Conservation (phyloP, 2,888 invertebrate species). For the Aspidiotus rigidus region DNA sequence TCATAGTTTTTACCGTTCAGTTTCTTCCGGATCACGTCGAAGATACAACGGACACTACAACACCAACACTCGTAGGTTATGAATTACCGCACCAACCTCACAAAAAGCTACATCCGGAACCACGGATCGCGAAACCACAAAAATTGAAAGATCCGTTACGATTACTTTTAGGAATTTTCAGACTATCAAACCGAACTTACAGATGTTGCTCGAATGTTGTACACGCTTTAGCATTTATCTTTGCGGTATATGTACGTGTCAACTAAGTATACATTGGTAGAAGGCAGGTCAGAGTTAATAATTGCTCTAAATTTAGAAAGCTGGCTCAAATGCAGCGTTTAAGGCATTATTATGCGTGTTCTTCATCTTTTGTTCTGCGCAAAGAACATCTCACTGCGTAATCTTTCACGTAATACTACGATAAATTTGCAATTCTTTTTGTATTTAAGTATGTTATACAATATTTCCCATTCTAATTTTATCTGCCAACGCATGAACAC, state of each 20-base stretch:
- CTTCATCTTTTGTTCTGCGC: constrained; percentile 12
- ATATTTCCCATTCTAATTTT: too few species aligned
- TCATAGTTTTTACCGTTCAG: too few species aligned
- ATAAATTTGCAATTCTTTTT: constrained; percentile 14
- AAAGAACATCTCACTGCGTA: constrained; percentile 17
- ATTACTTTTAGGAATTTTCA: too few species aligned
- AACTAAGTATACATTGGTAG: constrained; percentile 27
- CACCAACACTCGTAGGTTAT: too few species aligned
- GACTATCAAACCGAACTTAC: neutral
- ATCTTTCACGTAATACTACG: neutral
- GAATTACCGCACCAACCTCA: too few species aligned
- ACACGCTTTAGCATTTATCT: constrained; percentile 14
- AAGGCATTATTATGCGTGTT: constrained; percentile 23
- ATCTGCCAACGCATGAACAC: too few species aligned
- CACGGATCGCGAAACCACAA: too few species aligned
- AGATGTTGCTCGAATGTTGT: constrained; percentile 23
- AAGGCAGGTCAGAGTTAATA: constrained; percentile 33
- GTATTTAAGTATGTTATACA: too few species aligned
- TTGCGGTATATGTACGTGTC: constrained; percentile 16
- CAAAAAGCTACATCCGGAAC: too few species aligned
- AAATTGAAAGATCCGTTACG: too few species aligned
- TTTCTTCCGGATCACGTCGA: too few species aligned
- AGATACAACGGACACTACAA: too few species aligned
- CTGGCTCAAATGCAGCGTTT: constrained; percentile 28
- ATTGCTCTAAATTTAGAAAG: constrained; percentile 33